Evolutionary conservation across 2,797 vertebrate species (phyloP).

Genomic region (Percopsis omiscomaycus): DNA sequence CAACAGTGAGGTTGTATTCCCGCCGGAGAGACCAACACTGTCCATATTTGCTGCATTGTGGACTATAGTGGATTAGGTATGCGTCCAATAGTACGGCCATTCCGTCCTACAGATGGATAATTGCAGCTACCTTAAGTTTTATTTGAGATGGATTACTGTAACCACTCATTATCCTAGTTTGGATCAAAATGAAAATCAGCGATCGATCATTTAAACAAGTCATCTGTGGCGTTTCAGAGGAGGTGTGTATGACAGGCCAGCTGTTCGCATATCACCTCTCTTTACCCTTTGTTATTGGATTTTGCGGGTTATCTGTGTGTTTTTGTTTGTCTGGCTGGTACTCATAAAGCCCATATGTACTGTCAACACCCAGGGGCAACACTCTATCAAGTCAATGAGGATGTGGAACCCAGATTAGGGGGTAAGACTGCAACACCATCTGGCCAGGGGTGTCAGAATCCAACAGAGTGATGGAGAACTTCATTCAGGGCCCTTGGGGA

Average conservation of each 20-base stretch:
- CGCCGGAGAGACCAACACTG: constrained; percentile 16
- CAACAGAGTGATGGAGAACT: constrained; percentile 64
- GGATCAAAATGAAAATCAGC: constrained; percentile 19
- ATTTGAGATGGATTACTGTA: background rate
- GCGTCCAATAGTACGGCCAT: background rate
- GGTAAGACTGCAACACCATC: constrained; percentile 63
- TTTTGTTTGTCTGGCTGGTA: constrained; percentile 59
- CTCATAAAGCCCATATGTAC: constrained; percentile 64
- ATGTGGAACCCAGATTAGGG: constrained; percentile 36
- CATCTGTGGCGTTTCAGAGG: constrained; percentile 34
- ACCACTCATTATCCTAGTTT: background rate
- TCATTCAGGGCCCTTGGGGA: constrained; percentile 55
- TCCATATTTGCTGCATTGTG: background rate
- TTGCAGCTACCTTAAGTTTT: background rate
- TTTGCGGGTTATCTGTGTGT: constrained; percentile 21
- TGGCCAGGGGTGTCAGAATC: constrained; percentile 67
- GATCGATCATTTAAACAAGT: constrained; percentile 33
- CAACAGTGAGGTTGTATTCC: constrained; percentile 13
- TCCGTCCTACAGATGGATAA: background rate
- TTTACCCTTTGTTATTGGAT: constrained; percentile 34
- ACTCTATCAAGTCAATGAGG: constrained; percentile 56
- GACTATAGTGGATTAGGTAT: background rate
- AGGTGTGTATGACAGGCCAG: constrained; percentile 43
- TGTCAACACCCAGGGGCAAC: constrained; percentile 54
- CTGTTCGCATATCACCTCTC: constrained; percentile 48